Conservation (phyloP, 2,113 vertebrate species). For the Dinomys branickii region DNA sequence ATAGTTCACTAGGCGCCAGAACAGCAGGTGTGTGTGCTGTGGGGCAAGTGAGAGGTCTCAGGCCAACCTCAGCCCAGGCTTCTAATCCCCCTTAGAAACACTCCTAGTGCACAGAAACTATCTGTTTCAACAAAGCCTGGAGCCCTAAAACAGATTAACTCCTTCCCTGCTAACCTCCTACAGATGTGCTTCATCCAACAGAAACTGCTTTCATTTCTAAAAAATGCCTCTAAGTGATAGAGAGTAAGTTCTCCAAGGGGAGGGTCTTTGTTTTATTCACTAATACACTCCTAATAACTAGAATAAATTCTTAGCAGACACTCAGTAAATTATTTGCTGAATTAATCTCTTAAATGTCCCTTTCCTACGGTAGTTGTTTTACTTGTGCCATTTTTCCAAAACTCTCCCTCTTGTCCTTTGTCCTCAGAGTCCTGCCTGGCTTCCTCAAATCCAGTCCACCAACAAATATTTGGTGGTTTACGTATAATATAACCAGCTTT, state of each 20-base stretch:
- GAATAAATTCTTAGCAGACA: conserved; percentile 40
- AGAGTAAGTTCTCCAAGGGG: conserved; percentile 22
- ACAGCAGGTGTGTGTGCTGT: conserved; percentile 57
- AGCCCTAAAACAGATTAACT: conserved; percentile 69
- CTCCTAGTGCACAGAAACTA: conserved; percentile 54
- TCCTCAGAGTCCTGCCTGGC: conserved; percentile 19
- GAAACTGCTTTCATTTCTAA: conserved; percentile 13
- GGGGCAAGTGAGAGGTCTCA: conserved; percentile 33
- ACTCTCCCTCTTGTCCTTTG: conserved; percentile 41
- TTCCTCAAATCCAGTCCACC: conserved; percentile 36
- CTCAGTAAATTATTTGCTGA: conserved; percentile 9
- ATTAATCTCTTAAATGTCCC: not conserved
- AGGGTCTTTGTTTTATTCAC: not conserved
- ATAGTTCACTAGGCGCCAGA: conserved; percentile 46
- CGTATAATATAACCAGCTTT: not conserved
- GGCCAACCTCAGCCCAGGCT: conserved; percentile 8
- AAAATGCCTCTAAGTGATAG: conserved; percentile 19
- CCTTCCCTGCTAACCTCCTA: conserved; percentile 58
- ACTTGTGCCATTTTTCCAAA: conserved; percentile 37
- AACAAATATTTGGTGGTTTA: conserved; percentile 1
- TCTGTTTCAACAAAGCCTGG: conserved; percentile 66
- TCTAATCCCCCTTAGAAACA: conserved; percentile 71
- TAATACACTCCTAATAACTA: not conserved
- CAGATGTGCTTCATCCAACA: not conserved
- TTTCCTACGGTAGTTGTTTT: not conserved